Base-by-base conservation (phyloP, 2,888 invertebrate genomes). In the Drosophila cognata region DNA sequence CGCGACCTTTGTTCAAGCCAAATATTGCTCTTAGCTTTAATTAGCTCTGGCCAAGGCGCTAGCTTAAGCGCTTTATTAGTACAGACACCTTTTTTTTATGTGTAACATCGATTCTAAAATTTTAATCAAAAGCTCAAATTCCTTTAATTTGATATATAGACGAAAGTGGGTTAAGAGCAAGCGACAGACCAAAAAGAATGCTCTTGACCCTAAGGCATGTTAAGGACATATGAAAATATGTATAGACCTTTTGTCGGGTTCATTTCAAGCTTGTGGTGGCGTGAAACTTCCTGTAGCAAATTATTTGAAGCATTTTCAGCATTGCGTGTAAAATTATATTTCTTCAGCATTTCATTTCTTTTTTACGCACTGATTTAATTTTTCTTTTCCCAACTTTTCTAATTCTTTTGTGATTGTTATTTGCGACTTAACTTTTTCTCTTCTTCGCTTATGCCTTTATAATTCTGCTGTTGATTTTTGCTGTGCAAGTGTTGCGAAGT, bases 371-470 rank as follows among this genome's bases (percentile, higher is more conserved):
- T 78, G 71, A 77, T 78, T 84, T 79, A 76, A 81, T 81, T 82
- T 83, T 63, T 43, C 29, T 71, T 69, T 48, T 36, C 29, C 41
- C 76, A 84, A 76, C 74, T 81, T 81, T 81, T 84, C 76, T 84
- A 82, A 81, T 84, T 82, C 84, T 66, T 83, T 83, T 78, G 79
- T 82, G 79, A 82, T 84, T 82, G 81, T 84, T 81, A 82, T 82
- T 82, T 82, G 84, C 70, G 79, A 71, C 78, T 71, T 60, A 80
- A 74, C 65, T 74, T 82, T 69, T 72, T 66, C 61, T 13, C 28
- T 48, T 57, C 62, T 52, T 25, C 35, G 25, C 25, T 52, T 58
- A 61, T 69, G 50, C 28, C 50, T 52, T 63, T 50, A 46, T 55
- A 41, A 57, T 36, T 51, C 48, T 28, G 36, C 41, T 55, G 46